Conservation (phyloP, 2,888 invertebrate genomes). For the Lepidochrysops patricia region DNA sequence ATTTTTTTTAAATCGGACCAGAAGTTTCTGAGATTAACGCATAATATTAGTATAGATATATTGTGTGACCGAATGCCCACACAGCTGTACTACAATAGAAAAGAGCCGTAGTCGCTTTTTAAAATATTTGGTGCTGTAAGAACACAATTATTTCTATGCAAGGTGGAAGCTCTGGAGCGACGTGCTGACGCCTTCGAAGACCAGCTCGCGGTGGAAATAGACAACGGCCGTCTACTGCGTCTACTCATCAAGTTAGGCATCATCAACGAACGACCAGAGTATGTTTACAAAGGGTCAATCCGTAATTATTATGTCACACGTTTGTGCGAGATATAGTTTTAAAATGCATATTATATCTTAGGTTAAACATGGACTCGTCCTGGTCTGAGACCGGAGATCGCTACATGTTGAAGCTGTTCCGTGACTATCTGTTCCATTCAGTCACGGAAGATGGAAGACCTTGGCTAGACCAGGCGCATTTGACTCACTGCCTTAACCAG, state of each 20-base stretch:
- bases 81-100: no score
- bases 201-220: slow-evolving; percentile 93
- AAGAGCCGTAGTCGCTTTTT: no score
- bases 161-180: slow-evolving; percentile 86
- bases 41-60: no score
- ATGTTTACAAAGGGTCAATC: no score
- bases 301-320: no score
- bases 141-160: neutral
- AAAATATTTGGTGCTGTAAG: no score
- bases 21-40: no score
- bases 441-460: slow-evolving; percentile 93
- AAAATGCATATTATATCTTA: slow-evolving; percentile 36
- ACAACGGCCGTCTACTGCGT: slow-evolving; percentile 94
- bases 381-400: slow-evolving; percentile 99
- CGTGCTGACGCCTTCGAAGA: slow-evolving; percentile 92
- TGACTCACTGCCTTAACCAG: slow-evolving; percentile 95
- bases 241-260: slow-evolving; percentile 92
- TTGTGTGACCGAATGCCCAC: no score
- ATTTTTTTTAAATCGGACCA: no score
- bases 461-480: slow-evolving; percentile 97
- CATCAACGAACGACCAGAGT: slow-evolving; percentile 97
- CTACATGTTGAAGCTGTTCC: slow-evolving; percentile 97
- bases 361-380: slow-evolving; percentile 91
- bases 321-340: no score
- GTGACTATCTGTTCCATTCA: slow-evolving; percentile 98